Evolutionary conservation across 2,888 invertebrate species (phyloP).

Genomic region (Lydus trimaculatus): DNA sequence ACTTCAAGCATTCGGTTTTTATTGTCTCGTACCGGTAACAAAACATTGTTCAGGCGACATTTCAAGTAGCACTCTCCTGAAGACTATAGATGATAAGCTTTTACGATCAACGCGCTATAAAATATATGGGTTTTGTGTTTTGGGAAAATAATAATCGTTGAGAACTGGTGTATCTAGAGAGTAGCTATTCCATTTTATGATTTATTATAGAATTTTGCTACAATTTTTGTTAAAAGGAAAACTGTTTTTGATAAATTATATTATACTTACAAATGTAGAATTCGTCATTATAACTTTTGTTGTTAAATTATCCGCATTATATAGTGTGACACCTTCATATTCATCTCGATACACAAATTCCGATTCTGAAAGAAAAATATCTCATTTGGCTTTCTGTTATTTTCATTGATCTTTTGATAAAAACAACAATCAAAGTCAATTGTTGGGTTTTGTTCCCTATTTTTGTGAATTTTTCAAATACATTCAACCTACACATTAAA

Average conservation of each 20-base stretch:
- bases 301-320: conserved; percentile 79
- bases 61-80: neutral
- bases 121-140: neutral
- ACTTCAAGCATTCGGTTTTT: too few relatives aligned
- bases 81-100: neutral
- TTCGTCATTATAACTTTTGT: conserved; percentile 79
- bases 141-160: neutral
- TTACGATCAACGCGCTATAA: neutral
- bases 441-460: neutral
- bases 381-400: neutral
- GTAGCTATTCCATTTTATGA: neutral
- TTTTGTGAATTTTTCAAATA: neutral
- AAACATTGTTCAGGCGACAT: neutral
- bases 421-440: neutral
- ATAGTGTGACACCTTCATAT: conserved; percentile 79
- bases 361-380: conserved; percentile 67
- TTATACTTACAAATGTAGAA: conserved; percentile 79
- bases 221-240: neutral
- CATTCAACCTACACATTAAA: neutral
- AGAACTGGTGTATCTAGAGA: neutral
- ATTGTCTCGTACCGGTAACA: neutral
- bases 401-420: neutral
- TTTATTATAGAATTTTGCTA: neutral
- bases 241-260: neutral
- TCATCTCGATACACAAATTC: conserved; percentile 81